A percentile compares a stretch with the other conserved stretches of the same genome.
phyloP scores from a whole-genome alignment of 2,797 vertebrate genomes.

The Antennarius maculatus region DNA sequence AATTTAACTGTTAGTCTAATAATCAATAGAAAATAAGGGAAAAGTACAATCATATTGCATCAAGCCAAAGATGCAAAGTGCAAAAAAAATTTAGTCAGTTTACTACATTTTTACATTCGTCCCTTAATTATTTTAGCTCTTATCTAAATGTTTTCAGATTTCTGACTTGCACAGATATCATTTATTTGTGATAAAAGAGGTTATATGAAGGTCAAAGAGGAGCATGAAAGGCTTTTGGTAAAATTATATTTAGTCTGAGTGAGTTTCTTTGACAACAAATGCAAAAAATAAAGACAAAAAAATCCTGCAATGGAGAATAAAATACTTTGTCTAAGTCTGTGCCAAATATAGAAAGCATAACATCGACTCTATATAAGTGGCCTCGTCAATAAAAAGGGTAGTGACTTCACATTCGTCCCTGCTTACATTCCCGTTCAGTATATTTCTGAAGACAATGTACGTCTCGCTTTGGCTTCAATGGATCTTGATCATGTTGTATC shows the following conservation, averaged over 20 bases:
- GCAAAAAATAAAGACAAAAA: not conserved
- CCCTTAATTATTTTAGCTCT: not conserved
- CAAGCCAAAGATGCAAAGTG: no score
- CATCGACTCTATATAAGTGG: no score
- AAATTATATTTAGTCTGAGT: not conserved
- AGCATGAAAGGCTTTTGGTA: not conserved
- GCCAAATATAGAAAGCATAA: not conserved
- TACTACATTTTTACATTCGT: not conserved
- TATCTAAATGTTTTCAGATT: not conserved
- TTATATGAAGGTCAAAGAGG: not conserved
- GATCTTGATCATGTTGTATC: constrained; percentile 32
- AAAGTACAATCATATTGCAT: no score
- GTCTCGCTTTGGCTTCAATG: constrained; percentile 15
- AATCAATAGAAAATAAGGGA: no score
- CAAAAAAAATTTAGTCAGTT: not conserved
- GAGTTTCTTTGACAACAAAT: not conserved
- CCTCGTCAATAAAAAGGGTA: not conserved
- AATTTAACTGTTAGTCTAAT: no score
- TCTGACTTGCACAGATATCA: no score
- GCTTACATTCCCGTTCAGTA: constrained; percentile 10
- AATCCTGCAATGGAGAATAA: not conserved
- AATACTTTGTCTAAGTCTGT: not conserved
- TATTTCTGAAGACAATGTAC: constrained; percentile 5
- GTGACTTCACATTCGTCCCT: constrained; percentile 4
- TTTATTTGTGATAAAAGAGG: not conserved